phyloP scores from a whole-genome alignment of 2,113 vertebrate genomes.

The Epinephelus lanceolatus region DNA sequence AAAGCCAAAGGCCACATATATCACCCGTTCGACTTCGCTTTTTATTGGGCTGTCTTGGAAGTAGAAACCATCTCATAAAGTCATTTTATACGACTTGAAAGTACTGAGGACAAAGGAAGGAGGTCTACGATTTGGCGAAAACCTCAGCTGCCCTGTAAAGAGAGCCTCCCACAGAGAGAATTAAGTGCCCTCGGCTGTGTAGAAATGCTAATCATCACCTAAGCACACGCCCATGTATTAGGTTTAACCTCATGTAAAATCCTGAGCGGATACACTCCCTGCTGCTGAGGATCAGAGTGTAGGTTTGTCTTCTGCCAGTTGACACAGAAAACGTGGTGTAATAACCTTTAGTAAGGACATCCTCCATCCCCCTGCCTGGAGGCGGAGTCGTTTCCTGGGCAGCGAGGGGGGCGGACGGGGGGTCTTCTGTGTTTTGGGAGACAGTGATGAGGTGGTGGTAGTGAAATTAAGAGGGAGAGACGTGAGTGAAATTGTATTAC shows the following conservation, averaged over 20 bases:
- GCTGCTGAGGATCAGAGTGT: slow-evolving; percentile 45
- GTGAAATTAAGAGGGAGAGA: slow-evolving; percentile 49
- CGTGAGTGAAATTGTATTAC: slow-evolving; percentile 47
- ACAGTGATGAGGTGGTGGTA: slow-evolving; percentile 6
- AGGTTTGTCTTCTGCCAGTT: slow-evolving; percentile 26
- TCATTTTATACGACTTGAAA: slow-evolving; percentile 55
- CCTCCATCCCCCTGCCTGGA: slow-evolving; percentile 7
- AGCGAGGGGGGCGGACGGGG: not conserved
- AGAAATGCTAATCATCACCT: slow-evolving; percentile 45
- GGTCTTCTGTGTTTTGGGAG: slow-evolving; percentile 6
- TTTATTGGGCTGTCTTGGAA: slow-evolving; percentile 56
- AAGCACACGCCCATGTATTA: not conserved
- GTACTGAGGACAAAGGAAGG: slow-evolving; percentile 34
- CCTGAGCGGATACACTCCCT: slow-evolving; percentile 15
- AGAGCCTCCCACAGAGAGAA: slow-evolving; percentile 35
- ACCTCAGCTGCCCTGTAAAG: slow-evolving; percentile 14
- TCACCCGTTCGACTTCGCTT: slow-evolving; percentile 42
- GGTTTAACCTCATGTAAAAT: slow-evolving; percentile 24
- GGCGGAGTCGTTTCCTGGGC: not conserved
- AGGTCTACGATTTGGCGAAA: slow-evolving; percentile 17
- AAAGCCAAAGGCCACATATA: slow-evolving; percentile 49
- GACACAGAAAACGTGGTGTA: slow-evolving; percentile 9
- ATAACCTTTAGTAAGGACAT: slow-evolving; percentile 53
- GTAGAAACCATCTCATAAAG: slow-evolving; percentile 56
- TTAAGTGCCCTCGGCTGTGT: slow-evolving; percentile 22